Evolutionary conservation across 2,113 vertebrate genomes (phyloP), one percentile per base, ranked within the genome.

Genomic region (Phyllostomus hastatus): DNA sequence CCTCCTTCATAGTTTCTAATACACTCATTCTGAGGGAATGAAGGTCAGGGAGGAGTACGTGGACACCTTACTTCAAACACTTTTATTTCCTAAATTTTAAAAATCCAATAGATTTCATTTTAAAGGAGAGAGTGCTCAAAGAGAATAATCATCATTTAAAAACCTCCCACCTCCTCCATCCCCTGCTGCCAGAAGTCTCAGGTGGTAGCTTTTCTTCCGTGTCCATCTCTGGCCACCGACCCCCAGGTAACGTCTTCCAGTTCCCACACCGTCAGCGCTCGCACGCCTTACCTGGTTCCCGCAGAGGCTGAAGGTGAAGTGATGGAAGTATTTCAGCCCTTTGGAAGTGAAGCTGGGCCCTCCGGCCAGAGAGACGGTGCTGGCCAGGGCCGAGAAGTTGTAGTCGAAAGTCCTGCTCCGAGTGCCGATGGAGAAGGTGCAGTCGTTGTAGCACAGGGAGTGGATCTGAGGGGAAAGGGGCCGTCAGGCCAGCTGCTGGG

Each of bases 371-470:
- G 97, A 87, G 0, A 98, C 90, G 22, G 98, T 90, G 17, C 98
- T 94, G n/a, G 98, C 96, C 98, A 99, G 97, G 0, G 97, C 95
- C 0, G 98, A 98, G 97, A 99, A 99, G 94, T 99, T 98, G 38
- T 99, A 99, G 75, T 81, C 95, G 54, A 99, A 98, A 31, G 70
- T 57, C 2, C n/a, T 96, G 83, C 97, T 93, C 0, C 94, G 95
- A 11, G 88, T 78, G 7, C 41, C 87, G 96, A 99, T 26, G 0
- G 97, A 94, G 97, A 99, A 93, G 12, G 81, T 98, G 95, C 99
- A 99, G 98, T 99, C 98, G 16, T 98, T 99, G 97, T 99, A 98
- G 97, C 99, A 99, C 2, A 99, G 96, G 0, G 99, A 98, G 90
- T 97, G 98, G 61, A 98, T 98, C 99, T 99, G 98, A 35, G n/a